A percentile compares a stretch with the other conserved stretches of the same genome.
Evolutionary conservation across 2,888 invertebrate species (phyloP).

Genomic region (Hybos culiciformis): DNA sequence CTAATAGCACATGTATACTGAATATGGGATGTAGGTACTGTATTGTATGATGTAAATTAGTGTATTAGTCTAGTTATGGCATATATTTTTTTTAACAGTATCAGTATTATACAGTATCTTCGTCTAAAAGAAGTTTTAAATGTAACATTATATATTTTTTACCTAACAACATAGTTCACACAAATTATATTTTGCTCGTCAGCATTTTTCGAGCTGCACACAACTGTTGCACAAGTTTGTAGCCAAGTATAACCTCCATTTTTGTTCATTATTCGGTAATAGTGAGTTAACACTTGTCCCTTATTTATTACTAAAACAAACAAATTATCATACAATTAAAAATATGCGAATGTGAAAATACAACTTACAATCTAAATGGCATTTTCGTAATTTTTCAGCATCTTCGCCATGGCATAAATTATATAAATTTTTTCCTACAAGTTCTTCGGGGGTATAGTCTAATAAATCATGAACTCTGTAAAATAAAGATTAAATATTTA

Average conservation of each 20-base stretch:
- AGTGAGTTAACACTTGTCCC: constrained; percentile 91
- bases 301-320: constrained; percentile 74
- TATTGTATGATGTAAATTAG: too few relatives aligned
- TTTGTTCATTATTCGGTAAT: constrained; percentile 92
- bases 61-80: too few relatives aligned
- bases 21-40: too few relatives aligned
- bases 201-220: constrained; percentile 88
- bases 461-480: constrained; percentile 78
- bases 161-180: constrained; percentile 95
- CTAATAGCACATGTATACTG: too few relatives aligned
- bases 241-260: constrained; percentile 93
- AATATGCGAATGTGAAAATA: not conserved
- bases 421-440: constrained; percentile 87
- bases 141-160: too few relatives aligned
- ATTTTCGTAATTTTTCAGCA: constrained; percentile 82
- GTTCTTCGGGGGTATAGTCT: constrained; percentile 85
- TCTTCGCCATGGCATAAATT: constrained; percentile 93
- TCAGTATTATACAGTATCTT: too few relatives aligned
- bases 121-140: too few relatives aligned
- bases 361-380: constrained; percentile 89
- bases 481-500: constrained; percentile 13
- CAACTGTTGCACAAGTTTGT: constrained; percentile 92
- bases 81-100: too few relatives aligned
- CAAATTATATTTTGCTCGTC: constrained; percentile 96
- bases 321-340: constrained; percentile 20